Percentiles rank a stretch among this genome's conserved stretches.
Conservation (phyloP, 2,888 invertebrate genomes). For the Bembecia ichneumoniformis region DNA sequence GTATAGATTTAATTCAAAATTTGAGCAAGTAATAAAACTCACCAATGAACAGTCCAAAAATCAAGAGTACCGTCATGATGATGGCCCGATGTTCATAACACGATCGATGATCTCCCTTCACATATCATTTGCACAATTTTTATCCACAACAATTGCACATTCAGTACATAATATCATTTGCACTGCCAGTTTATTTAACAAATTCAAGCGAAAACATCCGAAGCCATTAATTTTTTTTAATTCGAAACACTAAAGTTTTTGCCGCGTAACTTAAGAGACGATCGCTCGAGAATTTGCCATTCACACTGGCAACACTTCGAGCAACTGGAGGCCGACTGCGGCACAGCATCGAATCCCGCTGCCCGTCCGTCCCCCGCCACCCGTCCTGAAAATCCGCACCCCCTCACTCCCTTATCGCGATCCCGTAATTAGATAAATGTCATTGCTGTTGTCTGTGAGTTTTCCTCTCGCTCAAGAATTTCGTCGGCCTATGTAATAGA, state of each 20-base stretch:
- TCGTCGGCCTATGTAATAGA: constrained; percentile 37
- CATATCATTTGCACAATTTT: not conserved
- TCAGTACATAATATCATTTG: not conserved
- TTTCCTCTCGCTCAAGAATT: constrained; percentile 35
- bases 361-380: constrained; percentile 23
- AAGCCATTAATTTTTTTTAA: constrained; percentile 7
- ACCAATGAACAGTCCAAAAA: constrained; percentile 45
- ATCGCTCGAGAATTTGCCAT: not conserved
- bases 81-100: constrained; percentile 6
- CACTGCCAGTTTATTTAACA: not conserved
- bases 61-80: constrained; percentile 34
- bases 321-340: constrained; percentile 38
- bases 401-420: constrained; percentile 54
- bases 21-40: constrained; percentile 17
- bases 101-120: not conserved
- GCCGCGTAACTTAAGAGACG: constrained; percentile 3
- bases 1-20: not conserved
- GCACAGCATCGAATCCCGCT: constrained; percentile 34
- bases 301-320: constrained; percentile 13
- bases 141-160: not conserved
- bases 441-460: constrained; percentile 56
- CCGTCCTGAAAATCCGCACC: constrained; percentile 17
- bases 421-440: constrained; percentile 70
- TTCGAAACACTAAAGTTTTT: constrained; percentile 10
- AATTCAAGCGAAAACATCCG: constrained; percentile 5